phyloP scores from a whole-genome alignment of 2,113 vertebrate genomes.

The Ameiurus melas region DNA sequence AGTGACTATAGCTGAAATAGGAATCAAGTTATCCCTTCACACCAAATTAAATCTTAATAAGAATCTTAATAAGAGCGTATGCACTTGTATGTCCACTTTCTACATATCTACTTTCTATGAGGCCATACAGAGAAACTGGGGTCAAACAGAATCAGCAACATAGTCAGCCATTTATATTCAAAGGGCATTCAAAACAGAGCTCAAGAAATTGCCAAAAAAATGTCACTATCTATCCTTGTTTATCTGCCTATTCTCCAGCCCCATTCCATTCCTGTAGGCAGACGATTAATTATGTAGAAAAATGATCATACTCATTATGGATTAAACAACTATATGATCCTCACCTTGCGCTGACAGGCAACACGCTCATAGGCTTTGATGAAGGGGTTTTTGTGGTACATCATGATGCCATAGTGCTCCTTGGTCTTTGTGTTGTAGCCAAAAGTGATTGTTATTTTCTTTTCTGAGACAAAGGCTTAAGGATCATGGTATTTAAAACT shows the following conservation, averaged over 20 bases:
- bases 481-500: conserved; percentile 14
- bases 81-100: no score
- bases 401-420: conserved; percentile 96
- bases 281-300: not conserved
- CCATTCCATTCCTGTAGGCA: not conserved
- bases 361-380: conserved; percentile 90
- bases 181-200: no score
- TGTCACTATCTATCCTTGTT: not conserved
- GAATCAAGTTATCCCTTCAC: no score
- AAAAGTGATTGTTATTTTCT: conserved; percentile 84
- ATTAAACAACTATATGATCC: not conserved
- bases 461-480: conserved; percentile 62
- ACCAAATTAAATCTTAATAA: no score
- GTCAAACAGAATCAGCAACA: no score
- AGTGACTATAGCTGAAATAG: no score
- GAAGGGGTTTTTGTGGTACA: conserved; percentile 82
- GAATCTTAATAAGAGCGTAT: no score
- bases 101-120: no score
- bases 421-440: conserved; percentile 95
- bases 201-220: no score
- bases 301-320: not conserved
- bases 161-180: no score
- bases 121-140: no score
- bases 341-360: conserved; percentile 88
- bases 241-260: not conserved